phyloP scores from a whole-genome alignment of 2,888 invertebrate genomes.

The Ectemnius cavifrons region DNA sequence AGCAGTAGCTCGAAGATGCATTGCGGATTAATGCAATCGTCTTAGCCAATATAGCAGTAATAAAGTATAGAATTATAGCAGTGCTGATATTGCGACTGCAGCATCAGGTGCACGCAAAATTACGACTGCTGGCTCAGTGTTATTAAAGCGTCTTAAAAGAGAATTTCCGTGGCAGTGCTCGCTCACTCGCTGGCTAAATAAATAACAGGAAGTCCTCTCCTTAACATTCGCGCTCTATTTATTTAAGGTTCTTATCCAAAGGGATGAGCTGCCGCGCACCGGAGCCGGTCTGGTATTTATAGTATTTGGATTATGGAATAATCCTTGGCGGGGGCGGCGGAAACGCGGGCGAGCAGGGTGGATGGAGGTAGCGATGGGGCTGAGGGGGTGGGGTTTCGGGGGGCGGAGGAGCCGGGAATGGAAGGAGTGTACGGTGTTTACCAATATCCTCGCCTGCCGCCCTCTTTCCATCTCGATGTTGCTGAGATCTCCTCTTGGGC shows the following conservation, averaged over 20 bases:
- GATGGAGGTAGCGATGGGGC: too few relatives aligned
- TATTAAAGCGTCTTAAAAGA: constrained; percentile 33
- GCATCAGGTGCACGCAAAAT: too few relatives aligned
- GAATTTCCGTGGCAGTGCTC: not conserved
- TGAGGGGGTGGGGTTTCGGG: too few relatives aligned
- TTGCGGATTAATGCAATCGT: too few relatives aligned
- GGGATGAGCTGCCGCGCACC: constrained; percentile 61
- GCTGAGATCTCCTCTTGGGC: constrained; percentile 13
- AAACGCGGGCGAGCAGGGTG: too few relatives aligned
- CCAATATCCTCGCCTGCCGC: constrained; percentile 67
- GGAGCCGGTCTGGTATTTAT: constrained; percentile 72
- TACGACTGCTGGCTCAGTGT: constrained; percentile 6
- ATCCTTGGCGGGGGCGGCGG: constrained; percentile 61
- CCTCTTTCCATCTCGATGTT: constrained; percentile 42
- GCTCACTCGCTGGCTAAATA: constrained; percentile 44
- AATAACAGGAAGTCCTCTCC: constrained; percentile 50
- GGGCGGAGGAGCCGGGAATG: constrained; percentile 56
- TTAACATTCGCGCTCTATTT: constrained; percentile 65
- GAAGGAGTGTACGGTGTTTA: constrained; percentile 69
- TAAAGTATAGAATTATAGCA: too few relatives aligned
- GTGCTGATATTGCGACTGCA: too few relatives aligned
- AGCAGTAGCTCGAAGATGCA: too few relatives aligned
- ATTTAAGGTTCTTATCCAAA: constrained; percentile 67
- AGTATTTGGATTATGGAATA: constrained; percentile 75
- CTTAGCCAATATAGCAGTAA: too few relatives aligned